Evolutionary conservation across 2,797 vertebrate genomes (phyloP).

Genomic region (Babyrousa celebensis): DNA sequence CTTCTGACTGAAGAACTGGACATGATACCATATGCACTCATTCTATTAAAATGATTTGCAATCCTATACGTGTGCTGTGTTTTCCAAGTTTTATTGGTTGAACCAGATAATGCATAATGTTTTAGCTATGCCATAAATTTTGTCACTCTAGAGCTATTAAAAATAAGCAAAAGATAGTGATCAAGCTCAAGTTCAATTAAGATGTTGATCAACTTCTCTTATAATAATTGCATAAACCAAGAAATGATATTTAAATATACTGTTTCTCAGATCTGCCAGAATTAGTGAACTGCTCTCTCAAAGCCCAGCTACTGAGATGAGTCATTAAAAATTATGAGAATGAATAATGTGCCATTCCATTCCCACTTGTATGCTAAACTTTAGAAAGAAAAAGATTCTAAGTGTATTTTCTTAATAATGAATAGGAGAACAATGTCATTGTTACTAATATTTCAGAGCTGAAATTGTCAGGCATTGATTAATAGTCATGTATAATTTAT

Average conservation of each 20-base stretch:
- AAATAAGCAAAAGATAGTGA: background rate
- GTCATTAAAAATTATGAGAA: constrained; percentile 53
- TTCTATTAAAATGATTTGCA: constrained; percentile 1
- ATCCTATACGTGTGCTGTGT: background rate
- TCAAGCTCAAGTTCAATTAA: background rate
- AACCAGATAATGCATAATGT: background rate
- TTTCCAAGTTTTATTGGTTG: background rate
- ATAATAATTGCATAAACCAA: background rate
- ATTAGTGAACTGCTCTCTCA: constrained; percentile 21
- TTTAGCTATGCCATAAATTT: background rate
- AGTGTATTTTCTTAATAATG: constrained; percentile 64
- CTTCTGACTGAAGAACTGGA: background rate
- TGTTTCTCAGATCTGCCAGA: background rate
- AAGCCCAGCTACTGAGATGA: background rate
- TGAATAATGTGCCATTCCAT: background rate
- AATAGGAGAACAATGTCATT: constrained; percentile 27
- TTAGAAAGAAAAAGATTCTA: constrained; percentile 33
- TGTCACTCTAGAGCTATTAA: background rate
- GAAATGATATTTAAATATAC: background rate
- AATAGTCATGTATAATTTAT: constrained; percentile 53
- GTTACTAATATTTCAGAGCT: constrained; percentile 25
- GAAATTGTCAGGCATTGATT: constrained; percentile 58
- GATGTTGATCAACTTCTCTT: constrained; percentile 11
- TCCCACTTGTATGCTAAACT: constrained; percentile 14
- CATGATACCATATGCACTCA: background rate